Conservation (phyloP, 2,797 vertebrate species). For the Nannoperca australis region DNA sequence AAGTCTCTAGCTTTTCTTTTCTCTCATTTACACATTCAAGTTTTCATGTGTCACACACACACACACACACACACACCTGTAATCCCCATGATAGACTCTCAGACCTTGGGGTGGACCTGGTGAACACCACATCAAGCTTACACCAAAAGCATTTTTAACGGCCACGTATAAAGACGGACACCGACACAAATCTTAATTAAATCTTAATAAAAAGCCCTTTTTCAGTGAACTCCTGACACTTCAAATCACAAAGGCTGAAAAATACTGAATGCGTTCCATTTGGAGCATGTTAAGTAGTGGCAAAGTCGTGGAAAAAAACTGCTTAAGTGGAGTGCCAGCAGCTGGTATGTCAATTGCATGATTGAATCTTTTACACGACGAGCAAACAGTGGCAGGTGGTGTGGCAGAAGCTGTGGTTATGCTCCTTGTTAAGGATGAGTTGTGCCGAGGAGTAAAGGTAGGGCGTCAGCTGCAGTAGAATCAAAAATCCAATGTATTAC, state of each 20-base stretch:
- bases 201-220: too few species aligned
- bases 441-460: not conserved
- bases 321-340: conserved; percentile 7
- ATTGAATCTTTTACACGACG: conserved; percentile 13
- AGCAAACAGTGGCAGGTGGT: conserved; percentile 41
- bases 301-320: conserved; percentile 1
- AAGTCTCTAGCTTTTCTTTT: conserved; percentile 10
- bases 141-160: not conserved
- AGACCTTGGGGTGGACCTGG: too few species aligned
- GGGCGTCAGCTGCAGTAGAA: conserved; percentile 6
- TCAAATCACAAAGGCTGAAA: conserved; percentile 2
- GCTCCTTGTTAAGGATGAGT: conserved; percentile 5
- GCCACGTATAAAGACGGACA: not conserved
- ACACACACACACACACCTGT: not conserved
- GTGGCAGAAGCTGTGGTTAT: conserved; percentile 16
- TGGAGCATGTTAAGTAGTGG: conserved; percentile 9
- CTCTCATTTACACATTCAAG: conserved; percentile 13
- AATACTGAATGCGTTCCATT: not conserved
- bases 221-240: conserved; percentile 11
- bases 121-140: not conserved
- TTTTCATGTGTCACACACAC: not conserved
- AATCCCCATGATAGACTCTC: not conserved
- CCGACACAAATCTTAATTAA: not conserved
- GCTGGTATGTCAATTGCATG: conserved; percentile 31
- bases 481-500: not conserved